These are phyloP conservation scores for Solenopsis invicta DNA, from an alignment of 1,140 invertebrate genomes.

Conservation along the genomic window DNA sequence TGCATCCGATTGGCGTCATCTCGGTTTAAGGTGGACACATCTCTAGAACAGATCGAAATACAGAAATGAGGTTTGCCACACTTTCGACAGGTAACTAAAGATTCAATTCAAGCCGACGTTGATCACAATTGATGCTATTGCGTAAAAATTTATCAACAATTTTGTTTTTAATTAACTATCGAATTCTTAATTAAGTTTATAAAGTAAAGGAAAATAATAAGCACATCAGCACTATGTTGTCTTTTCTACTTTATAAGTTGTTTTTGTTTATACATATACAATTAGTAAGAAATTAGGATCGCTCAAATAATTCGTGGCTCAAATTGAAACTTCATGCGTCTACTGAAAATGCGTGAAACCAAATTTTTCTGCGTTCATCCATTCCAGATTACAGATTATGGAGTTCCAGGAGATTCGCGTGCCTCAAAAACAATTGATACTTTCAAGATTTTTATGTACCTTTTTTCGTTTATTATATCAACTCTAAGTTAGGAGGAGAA, in stretches of 20 bases:
- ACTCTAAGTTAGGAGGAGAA: neutral
- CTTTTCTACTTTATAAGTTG: too few species aligned
- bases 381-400: constrained; percentile 14
- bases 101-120: constrained; percentile 18
- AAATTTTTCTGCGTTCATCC: constrained; percentile 49
- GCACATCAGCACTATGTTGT: too few species aligned
- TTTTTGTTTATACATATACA: neutral
- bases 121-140: neutral
- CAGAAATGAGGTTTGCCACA: constrained; percentile 53
- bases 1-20: constrained; percentile 51
- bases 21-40: constrained; percentile 22
- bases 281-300: neutral
- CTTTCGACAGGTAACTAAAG: constrained; percentile 27
- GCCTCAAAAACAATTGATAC: neutral
- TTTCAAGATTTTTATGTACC: neutral
- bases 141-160: constrained; percentile 5
- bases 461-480: neutral
- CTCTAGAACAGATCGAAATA: constrained; percentile 55
- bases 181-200: neutral
- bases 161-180: neutral
- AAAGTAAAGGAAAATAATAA: neutral
- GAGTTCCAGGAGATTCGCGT: neutral
- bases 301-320: neutral
- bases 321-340: constrained; percentile 29
- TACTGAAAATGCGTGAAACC: constrained; percentile 50